Conservation (phyloP, 2,888 invertebrate genomes). For the Serripes groenlandicus region DNA sequence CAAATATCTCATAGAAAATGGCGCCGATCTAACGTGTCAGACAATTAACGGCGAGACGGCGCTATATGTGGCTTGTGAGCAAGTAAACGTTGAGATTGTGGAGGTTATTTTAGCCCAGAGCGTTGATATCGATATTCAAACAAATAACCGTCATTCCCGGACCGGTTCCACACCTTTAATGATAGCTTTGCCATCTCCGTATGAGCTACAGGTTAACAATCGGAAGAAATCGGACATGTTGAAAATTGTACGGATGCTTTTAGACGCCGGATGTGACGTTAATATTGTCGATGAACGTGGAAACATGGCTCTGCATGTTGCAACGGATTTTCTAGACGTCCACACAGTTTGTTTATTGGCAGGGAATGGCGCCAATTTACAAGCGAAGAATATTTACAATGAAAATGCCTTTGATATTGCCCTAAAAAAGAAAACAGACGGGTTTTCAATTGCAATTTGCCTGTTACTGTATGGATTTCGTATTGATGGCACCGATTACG, state of each 20-base stretch:
- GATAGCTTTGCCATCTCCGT: slow-evolving; percentile 61
- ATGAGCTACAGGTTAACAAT: slow-evolving; percentile 40
- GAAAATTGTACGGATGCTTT: slow-evolving; percentile 48
- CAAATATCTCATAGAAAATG: slow-evolving; percentile 59
- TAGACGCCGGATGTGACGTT: slow-evolving; percentile 59
- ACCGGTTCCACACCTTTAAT: slow-evolving; percentile 61
- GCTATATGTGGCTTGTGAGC: slow-evolving; percentile 63
- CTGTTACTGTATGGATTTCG: slow-evolving; percentile 61
- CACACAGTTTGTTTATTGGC: slow-evolving; percentile 47
- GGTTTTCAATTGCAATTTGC: slow-evolving; percentile 56
- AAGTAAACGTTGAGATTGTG: slow-evolving; percentile 37
- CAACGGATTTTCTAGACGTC: slow-evolving; percentile 52
- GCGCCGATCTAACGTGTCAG: slow-evolving; percentile 58
- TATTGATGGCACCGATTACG: slow-evolving; percentile 29
- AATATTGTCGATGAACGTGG: slow-evolving; percentile 50
- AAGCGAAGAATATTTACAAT: slow-evolving; percentile 48
- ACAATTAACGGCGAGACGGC: slow-evolving; percentile 60
- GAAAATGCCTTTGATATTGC: slow-evolving; percentile 61
- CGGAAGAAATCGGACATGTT: slow-evolving; percentile 58
- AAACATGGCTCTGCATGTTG: slow-evolving; percentile 63
- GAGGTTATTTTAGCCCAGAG: slow-evolving; percentile 42
- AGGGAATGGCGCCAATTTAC: slow-evolving; percentile 58
- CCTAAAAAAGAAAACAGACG: slow-evolving; percentile 32
- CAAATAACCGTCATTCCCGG: slow-evolving; percentile 28
- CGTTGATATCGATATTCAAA: slow-evolving; percentile 49